phyloP scores from a whole-genome alignment of 2,113 vertebrate species.

The Siniperca chuatsi region DNA sequence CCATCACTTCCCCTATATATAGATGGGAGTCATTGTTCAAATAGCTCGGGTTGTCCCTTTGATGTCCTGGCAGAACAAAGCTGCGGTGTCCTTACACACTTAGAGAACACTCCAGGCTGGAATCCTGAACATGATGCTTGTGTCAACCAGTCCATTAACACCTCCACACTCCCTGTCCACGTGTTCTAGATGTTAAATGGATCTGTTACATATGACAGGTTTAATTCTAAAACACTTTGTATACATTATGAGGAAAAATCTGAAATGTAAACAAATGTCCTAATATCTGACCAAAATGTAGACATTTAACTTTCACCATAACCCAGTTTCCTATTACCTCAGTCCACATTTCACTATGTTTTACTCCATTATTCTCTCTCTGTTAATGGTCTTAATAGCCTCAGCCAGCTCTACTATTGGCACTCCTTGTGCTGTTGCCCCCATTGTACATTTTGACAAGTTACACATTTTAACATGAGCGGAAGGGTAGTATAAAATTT shows the following conservation, averaged over 20 bases:
- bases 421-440: conserved; percentile 51
- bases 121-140: conserved; percentile 80
- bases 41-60: conserved; percentile 79
- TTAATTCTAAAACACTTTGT: conserved; percentile 27
- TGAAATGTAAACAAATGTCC: background rate
- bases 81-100: conserved; percentile 78
- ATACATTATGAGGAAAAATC: background rate
- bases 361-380: conserved; percentile 18
- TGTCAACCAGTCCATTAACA: conserved; percentile 83
- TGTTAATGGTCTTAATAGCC: conserved; percentile 19
- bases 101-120: conserved; percentile 77
- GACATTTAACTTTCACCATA: background rate
- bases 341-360: conserved; percentile 11
- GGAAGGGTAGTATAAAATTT: conserved; percentile 75
- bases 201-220: conserved; percentile 46
- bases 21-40: conserved; percentile 80
- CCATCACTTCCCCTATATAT: conserved; percentile 85
- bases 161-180: conserved; percentile 60
- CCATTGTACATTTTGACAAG: conserved; percentile 70
- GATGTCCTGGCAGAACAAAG: conserved; percentile 84
- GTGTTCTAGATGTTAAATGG: conserved; percentile 57
- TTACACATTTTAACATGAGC: conserved; percentile 75
- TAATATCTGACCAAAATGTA: background rate
- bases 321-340: background rate
- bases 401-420: conserved; percentile 46